Evolutionary conservation across 92 coral and sea anemone genomes (phyloP).

Genomic region (Epizoanthus scotinus): DNA sequence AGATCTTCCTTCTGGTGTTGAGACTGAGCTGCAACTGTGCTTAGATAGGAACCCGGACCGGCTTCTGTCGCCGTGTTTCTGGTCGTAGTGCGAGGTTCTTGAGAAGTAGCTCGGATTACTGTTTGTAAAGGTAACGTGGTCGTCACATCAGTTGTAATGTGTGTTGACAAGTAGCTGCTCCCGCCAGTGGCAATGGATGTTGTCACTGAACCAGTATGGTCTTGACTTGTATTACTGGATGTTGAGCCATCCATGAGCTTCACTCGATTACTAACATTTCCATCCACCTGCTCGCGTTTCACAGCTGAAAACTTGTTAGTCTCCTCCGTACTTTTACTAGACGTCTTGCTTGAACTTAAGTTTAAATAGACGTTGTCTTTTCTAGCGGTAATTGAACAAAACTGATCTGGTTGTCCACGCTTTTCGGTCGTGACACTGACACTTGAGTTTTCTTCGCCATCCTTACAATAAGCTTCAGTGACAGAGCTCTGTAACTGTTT

Average conservation of each 20-base stretch:
- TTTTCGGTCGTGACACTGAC: no score
- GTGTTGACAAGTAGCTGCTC: no score
- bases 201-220: no score
- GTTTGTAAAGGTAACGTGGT: neutral
- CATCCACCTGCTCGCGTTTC: no score
- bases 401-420: no score
- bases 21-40: neutral
- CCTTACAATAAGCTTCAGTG: neutral
- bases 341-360: neutral
- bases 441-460: neutral
- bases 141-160: no score
- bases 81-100: neutral
- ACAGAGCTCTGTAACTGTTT: neutral
- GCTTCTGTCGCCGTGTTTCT: neutral
- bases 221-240: no score
- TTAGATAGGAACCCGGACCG: neutral
- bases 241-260: no score
- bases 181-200: no score
- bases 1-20: constrained; percentile 41
- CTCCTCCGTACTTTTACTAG: neutral
- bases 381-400: no score
- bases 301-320: neutral
- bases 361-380: no score
- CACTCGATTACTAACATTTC: no score
- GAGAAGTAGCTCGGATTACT: neutral